A percentile compares a stretch with the other conserved stretches of the same genome.
These are phyloP conservation scores for Sapajus apella DNA, from an alignment of 2,113 vertebrate genomes.

Conservation along the genomic window DNA sequence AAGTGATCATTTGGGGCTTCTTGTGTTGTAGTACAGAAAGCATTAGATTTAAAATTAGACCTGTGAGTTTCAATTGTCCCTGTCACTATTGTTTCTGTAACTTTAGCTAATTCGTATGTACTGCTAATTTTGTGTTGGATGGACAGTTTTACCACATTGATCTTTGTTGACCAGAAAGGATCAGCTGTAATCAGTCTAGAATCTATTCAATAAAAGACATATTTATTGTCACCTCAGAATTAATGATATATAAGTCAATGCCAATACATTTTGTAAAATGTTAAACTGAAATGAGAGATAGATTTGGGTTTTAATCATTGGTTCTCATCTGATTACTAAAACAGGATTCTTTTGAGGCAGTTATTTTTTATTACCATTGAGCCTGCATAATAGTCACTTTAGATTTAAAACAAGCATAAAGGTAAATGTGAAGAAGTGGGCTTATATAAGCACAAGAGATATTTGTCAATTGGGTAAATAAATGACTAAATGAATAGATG, in stretches of 20 bases:
- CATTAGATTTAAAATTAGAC: not conserved
- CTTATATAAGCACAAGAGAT: not conserved
- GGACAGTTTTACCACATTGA: not conserved
- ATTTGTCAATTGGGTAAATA: not conserved
- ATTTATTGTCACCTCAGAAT: not conserved
- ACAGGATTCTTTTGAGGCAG: not conserved
- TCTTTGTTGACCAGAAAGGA: not conserved
- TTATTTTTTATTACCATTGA: constrained; percentile 11
- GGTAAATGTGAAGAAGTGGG: not conserved
- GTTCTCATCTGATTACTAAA: not conserved
- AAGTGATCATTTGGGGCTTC: not conserved
- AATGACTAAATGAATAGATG: not conserved
- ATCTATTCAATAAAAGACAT: not conserved
- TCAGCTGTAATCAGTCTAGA: not conserved
- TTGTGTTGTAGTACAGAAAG: not conserved
- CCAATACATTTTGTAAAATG: not conserved
- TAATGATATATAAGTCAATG: not conserved
- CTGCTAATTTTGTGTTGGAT: not conserved
- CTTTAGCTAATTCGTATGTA: not conserved
- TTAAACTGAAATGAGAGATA: not conserved
- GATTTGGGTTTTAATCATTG: not conserved
- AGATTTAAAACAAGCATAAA: not conserved
- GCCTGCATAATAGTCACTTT: not conserved
- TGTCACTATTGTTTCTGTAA: not conserved
- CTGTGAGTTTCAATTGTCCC: not conserved